Conservation (phyloP, 1,140 invertebrate species). For the Drosophila chauvacae region DNA sequence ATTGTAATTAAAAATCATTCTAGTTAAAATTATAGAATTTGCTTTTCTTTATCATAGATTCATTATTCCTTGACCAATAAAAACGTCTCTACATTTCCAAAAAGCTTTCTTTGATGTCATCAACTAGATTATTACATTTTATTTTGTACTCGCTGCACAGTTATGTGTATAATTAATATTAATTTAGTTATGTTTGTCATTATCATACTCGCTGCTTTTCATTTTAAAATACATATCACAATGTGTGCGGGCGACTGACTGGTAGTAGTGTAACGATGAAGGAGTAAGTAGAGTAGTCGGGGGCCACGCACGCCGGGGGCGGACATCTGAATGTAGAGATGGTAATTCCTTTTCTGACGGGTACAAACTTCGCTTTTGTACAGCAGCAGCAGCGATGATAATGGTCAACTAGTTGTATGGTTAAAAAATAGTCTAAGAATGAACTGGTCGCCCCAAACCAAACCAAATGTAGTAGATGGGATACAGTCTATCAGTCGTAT, state of each 20-base stretch:
- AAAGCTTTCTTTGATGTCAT: background rate
- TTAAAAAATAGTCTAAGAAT: constrained; percentile 14
- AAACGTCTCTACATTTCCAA: background rate
- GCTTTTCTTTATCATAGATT: background rate
- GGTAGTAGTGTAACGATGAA: background rate
- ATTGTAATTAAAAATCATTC: background rate
- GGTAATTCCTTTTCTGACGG: constrained; percentile 22
- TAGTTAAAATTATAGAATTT: background rate
- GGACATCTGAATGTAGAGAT: constrained; percentile 25
- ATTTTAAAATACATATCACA: constrained; percentile 71
- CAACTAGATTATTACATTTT: constrained; percentile 11
- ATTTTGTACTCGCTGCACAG: constrained; percentile 35
- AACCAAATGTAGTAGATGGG: constrained; percentile 29
- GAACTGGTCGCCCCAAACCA: constrained; percentile 2
- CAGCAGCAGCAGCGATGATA: constrained; percentile 14
- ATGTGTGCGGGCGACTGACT: constrained; percentile 32
- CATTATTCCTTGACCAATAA: background rate
- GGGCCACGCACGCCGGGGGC: background rate
- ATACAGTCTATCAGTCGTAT: constrained; percentile 41
- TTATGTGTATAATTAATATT: constrained; percentile 35
- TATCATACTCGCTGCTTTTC: constrained; percentile 40
- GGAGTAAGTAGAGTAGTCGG: background rate
- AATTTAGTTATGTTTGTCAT: constrained; percentile 40
- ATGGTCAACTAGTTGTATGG: constrained; percentile 12
- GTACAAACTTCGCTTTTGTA: constrained; percentile 17